phyloP scores from a whole-genome alignment of 2,113 vertebrate species.

The Amblyornis subalaris region DNA sequence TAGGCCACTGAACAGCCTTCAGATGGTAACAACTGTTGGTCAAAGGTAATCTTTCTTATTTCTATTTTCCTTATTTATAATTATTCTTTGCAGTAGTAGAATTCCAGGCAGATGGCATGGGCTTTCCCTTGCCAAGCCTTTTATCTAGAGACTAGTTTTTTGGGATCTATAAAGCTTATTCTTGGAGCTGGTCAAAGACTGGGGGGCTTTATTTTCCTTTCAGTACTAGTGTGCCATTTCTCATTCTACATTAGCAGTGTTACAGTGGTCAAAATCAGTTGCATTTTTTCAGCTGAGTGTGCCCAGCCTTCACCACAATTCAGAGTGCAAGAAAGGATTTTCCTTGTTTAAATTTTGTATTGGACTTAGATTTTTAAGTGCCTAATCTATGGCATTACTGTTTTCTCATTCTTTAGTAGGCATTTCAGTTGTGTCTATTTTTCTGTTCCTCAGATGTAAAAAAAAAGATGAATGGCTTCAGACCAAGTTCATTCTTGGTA shows the following conservation, averaged over 20 bases:
- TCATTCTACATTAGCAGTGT: not conserved
- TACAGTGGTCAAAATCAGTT: not conserved
- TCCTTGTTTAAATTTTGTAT: not conserved
- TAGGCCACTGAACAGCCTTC: constrained; percentile 66
- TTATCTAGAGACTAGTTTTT: not conserved
- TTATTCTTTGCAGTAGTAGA: constrained; percentile 17
- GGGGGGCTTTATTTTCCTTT: constrained; percentile 28
- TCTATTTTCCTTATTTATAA: constrained; percentile 56
- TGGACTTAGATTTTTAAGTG: not conserved
- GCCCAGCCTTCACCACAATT: not conserved
- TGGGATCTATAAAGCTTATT: not conserved
- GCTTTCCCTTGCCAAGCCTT: not conserved
- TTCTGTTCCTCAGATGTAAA: not conserved
- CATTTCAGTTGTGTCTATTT: not conserved
- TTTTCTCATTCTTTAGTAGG: not conserved
- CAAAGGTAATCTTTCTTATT: constrained; percentile 70
- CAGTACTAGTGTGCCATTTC: not conserved
- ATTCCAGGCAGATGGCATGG: not conserved
- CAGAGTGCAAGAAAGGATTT: not conserved
- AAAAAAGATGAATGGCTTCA: not conserved
- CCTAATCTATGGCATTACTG: not conserved
- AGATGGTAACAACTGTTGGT: constrained; percentile 67
- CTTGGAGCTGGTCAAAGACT: not conserved
- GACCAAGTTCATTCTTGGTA: not conserved
- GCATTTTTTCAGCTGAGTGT: not conserved